Percentiles rank a stretch among this genome's conserved stretches.
Evolutionary conservation across 2,888 invertebrate species (phyloP).

Genomic region (Arenicola marina): DNA sequence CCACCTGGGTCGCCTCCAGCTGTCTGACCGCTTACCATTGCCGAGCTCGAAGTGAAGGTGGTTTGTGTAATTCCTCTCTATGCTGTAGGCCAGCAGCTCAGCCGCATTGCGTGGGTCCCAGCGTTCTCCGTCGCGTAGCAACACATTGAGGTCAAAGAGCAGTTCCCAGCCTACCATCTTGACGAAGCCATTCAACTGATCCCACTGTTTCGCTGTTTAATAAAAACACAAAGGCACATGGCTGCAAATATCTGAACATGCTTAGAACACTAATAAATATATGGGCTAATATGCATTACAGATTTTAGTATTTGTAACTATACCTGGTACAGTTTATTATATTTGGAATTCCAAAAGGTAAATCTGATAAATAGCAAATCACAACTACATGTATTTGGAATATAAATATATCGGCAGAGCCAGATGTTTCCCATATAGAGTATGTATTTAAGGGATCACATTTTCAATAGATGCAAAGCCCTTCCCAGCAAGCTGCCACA

Average conservation of each 20-base stretch:
- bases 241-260: not conserved
- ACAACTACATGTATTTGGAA: not conserved
- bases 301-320: no score
- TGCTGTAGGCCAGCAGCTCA: slow-evolving; percentile 68
- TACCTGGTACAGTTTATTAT: no score
- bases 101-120: slow-evolving; percentile 74
- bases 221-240: not conserved
- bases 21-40: slow-evolving; percentile 9
- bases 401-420: not conserved
- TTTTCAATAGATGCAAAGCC: no score
- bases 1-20: no score
- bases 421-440: no score
- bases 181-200: slow-evolving; percentile 69
- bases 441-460: no score
- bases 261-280: not conserved
- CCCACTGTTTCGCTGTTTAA: slow-evolving; percentile 21
- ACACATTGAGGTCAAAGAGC: slow-evolving; percentile 74
- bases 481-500: no score
- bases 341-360: no score
- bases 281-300: no score
- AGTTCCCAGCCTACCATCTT: slow-evolving; percentile 67
- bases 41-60: slow-evolving; percentile 5
- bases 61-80: slow-evolving; percentile 4
- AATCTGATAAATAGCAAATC: no score
- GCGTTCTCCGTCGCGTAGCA: slow-evolving; percentile 67